Base-by-base conservation (phyloP, 2,797 vertebrate species). In the Micropoecilia bifurca region DNA sequence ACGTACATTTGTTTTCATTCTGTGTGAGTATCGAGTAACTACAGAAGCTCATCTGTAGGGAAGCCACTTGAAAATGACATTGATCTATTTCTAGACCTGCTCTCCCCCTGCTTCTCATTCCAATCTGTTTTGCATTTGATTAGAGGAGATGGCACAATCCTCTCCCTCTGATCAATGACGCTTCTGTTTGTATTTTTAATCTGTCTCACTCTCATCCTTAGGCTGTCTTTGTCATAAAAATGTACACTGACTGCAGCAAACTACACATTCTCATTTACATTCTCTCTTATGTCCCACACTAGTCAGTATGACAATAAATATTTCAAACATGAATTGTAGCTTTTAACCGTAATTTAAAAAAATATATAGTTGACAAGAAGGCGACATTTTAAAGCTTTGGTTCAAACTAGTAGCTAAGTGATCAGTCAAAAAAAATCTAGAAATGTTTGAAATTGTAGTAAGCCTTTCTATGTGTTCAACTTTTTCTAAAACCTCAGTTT, bases 31-130 rank as follows among this genome's bases (percentile, higher is more conserved):
- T 84, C 78, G 78, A 89, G 66, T 87, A 63, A 72, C 85, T 77
- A 82, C 89, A 93, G 80, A 66, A 43, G 57, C 81, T 73, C 75
- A 82, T 91, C 46, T 87, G 87, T 91, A 82, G 79, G 80, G 77
- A 87, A 89, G 89, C 79, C 90, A 88, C 83, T 91, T 90, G 80
- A 76, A 93, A 91, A 94, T 93, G 86, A 83, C 86, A 92, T 59
- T 85, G 86, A 92, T 93, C 91, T 87, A 88, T 87, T 81, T 71
- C n/a, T 76, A 88, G 87, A 89, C 85, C 84, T 84, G 83, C 75
- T 75, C 82, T 76, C 85, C 86, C 87, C 87, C 91, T 92, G 89
- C 85, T 50, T 43, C 77, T 78, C 82, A 89, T 87, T 79, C 80
- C 85, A 87, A 93, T 87, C 83, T 72, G 57, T 80, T 86, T 88